Percentiles rank a stretch among this genome's conserved stretches.
Conservation (phyloP, 1,140 invertebrate genomes). For the Trissolcus basalis region DNA sequence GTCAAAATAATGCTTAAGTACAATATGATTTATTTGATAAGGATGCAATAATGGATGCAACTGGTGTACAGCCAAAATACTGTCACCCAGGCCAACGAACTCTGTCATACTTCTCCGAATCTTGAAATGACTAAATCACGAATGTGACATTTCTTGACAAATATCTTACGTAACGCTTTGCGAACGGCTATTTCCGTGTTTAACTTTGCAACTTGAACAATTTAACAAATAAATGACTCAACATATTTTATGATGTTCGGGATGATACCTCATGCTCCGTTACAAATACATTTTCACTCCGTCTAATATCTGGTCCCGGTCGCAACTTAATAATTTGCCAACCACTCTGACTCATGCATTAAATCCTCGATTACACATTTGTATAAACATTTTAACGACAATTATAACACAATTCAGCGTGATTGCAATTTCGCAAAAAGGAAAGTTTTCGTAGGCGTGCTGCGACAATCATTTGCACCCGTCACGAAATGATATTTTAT, state of each 20-base stretch:
- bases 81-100: constrained; percentile 1
- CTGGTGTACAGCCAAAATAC: background rate
- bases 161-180: too few relatives aligned
- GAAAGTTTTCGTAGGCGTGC: constrained; percentile 44
- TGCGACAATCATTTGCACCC: constrained; percentile 38
- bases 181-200: too few relatives aligned
- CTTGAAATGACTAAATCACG: constrained; percentile 7
- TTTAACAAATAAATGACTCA: too few relatives aligned
- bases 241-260: too few relatives aligned
- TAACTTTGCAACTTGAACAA: too few relatives aligned
- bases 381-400: constrained; percentile 36
- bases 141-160: background rate
- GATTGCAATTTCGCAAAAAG: constrained; percentile 54
- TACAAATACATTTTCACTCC: too few relatives aligned
- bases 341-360: constrained; percentile 25
- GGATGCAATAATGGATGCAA: background rate
- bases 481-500: constrained; percentile 34
- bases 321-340: background rate
- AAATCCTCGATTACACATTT: constrained; percentile 38
- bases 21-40: too few relatives aligned
- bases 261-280: too few relatives aligned
- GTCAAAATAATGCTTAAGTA: too few relatives aligned
- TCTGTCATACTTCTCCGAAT: constrained; percentile 2
- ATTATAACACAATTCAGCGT: constrained; percentile 34
- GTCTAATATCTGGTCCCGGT: background rate